These are phyloP conservation scores for Pampus argenteus DNA, from an alignment of 2,797 vertebrate genomes.

Conservation along the genomic window DNA sequence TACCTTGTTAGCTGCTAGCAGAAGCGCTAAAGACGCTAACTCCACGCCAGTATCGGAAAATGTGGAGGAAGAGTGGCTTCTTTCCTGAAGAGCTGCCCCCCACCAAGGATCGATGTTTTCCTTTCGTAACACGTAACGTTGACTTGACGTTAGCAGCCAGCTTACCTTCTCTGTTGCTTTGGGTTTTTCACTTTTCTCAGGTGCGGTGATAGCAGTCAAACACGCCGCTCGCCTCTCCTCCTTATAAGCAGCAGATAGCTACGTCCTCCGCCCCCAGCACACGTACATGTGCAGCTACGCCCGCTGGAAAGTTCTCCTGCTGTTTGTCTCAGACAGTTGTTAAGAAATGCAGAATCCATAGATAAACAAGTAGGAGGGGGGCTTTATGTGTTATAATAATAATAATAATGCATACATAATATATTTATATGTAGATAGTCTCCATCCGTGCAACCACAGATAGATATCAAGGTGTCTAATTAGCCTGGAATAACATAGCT, in stretches of 20 bases:
- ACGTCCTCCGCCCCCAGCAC: conserved; percentile 67
- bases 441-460: neutral
- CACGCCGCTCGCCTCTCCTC: conserved; percentile 8
- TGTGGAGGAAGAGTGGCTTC: conserved; percentile 9
- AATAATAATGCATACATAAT: too few relatives aligned
- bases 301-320: neutral
- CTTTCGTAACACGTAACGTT: neutral
- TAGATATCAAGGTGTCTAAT: neutral
- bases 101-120: neutral
- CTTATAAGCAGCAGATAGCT: conserved; percentile 43
- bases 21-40: conserved; percentile 30
- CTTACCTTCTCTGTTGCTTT: accelerated
- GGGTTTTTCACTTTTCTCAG: neutral
- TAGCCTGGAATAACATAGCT: neutral
- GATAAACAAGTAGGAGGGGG: neutral
- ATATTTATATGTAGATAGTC: too few relatives aligned
- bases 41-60: conserved; percentile 20
- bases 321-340: conserved; percentile 1
- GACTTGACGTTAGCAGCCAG: neutral
- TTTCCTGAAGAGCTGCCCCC: neutral
- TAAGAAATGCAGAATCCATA: too few relatives aligned
- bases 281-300: conserved; percentile 36
- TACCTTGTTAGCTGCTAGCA: conserved; percentile 53
- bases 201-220: neutral
- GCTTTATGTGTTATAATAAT: too few relatives aligned